A percentile compares a stretch with the other conserved stretches of the same genome.
phyloP scores from a whole-genome alignment of 2,113 vertebrate genomes.

The Ahaetulla prasina region DNA sequence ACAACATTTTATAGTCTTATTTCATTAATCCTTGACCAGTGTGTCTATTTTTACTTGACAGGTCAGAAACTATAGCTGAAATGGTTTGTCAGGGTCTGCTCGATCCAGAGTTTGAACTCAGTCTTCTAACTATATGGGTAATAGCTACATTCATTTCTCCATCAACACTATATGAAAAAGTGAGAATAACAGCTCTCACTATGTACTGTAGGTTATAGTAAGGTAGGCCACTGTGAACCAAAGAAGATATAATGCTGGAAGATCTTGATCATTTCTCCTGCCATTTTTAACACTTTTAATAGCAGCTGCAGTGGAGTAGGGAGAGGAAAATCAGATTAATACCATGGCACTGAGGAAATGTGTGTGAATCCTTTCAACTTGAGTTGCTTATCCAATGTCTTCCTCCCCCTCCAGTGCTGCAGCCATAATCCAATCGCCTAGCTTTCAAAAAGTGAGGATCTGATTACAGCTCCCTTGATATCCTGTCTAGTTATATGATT shows the following conservation, averaged over 20 bases:
- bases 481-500: neutral
- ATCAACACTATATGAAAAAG: neutral
- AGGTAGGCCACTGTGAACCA: neutral
- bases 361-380: neutral
- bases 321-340: neutral
- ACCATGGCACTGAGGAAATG: neutral
- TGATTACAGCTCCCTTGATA: neutral
- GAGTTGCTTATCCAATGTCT: neutral
- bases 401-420: neutral
- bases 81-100: neutral
- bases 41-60: neutral
- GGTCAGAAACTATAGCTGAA: neutral
- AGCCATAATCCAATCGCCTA: neutral
- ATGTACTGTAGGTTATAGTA: neutral
- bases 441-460: neutral
- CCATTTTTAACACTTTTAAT: neutral
- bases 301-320: neutral
- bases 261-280: neutral
- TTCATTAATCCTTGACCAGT: neutral
- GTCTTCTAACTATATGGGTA: neutral
- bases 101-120: neutral
- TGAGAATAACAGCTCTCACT: neutral
- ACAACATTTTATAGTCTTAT: neutral
- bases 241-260: neutral
- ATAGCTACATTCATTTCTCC: neutral